Percentiles rank a stretch among this genome's conserved stretches.
phyloP scores from a whole-genome alignment of 2,797 vertebrate genomes.

The Oreortyx pictus region DNA sequence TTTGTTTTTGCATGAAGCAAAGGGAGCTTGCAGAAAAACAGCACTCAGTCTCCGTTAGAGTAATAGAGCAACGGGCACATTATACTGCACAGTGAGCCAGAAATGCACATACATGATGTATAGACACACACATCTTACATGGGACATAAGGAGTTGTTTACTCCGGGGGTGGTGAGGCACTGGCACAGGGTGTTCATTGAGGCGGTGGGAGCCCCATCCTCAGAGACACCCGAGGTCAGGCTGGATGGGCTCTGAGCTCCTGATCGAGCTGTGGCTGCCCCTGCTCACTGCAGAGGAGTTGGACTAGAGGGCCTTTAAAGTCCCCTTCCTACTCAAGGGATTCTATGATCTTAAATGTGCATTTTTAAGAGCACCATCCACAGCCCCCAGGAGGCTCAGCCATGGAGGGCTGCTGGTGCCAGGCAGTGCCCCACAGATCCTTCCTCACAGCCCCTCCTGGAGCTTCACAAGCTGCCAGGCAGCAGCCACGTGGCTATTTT shows the following conservation, averaged over 20 bases:
- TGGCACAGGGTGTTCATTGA: too few species aligned
- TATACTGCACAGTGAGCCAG: not conserved
- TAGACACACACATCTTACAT: not conserved
- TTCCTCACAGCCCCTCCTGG: conserved; percentile 32
- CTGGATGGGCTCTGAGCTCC: too few species aligned
- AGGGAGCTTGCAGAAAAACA: not conserved
- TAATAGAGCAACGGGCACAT: not conserved
- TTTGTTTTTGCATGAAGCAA: not conserved
- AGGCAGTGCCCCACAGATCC: not conserved
- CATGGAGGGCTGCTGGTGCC: rapidly evolving
- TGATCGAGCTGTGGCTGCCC: too few species aligned
- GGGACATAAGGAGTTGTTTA: too few species aligned
- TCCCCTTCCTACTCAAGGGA: too few species aligned
- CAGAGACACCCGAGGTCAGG: too few species aligned
- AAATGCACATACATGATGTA: not conserved
- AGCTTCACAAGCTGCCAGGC: conserved; percentile 62
- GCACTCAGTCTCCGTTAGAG: not conserved
- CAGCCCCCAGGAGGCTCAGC: not conserved
- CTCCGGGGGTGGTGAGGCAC: too few species aligned
- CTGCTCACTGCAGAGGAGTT: too few species aligned
- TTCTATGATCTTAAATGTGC: not conserved
- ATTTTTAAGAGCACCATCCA: not conserved
- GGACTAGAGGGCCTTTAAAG: too few species aligned
- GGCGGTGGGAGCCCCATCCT: too few species aligned
- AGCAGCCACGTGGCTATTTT: not conserved